Conservation (phyloP, 2,888 invertebrate species). For the Cerceris rybyensis region DNA sequence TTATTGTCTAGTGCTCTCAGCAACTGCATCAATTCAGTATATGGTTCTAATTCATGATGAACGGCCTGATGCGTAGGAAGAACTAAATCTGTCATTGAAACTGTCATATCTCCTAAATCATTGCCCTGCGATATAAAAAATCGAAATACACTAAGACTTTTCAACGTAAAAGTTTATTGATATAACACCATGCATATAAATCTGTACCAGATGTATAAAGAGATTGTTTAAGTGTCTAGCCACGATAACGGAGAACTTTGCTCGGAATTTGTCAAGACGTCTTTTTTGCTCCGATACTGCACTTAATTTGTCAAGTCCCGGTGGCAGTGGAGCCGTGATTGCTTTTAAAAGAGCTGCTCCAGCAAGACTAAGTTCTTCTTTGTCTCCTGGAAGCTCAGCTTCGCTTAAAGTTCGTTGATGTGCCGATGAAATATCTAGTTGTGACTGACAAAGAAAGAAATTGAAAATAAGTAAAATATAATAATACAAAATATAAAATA, state of each 20-base stretch:
- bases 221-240: conserved; percentile 96
- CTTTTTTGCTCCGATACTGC: conserved; percentile 92
- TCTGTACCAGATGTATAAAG: conserved; percentile 92
- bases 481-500: conserved; percentile 25
- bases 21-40: conserved; percentile 96
- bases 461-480: conserved; percentile 10
- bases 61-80: conserved; percentile 90
- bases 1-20: conserved; percentile 93
- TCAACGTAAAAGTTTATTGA: not conserved
- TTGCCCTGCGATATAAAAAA: conserved; percentile 83
- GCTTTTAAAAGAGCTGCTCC: conserved; percentile 89
- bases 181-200: not conserved
- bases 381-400: conserved; percentile 87
- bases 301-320: conserved; percentile 83
- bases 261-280: conserved; percentile 89
- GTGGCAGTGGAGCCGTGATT: conserved; percentile 82
- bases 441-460: conserved; percentile 82
- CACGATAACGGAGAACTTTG: conserved; percentile 91
- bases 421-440: conserved; percentile 87
- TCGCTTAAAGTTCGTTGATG: conserved; percentile 88
- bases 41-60: conserved; percentile 93
- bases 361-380: conserved; percentile 86
- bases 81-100: conserved; percentile 83
- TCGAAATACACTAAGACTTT: conserved; percentile 3
- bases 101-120: conserved; percentile 86